A percentile compares a stretch with the other conserved stretches of the same genome.
These are phyloP conservation scores for Calephelis perditalis DNA, from an alignment of 2,888 invertebrate species.

Conservation along the genomic window DNA sequence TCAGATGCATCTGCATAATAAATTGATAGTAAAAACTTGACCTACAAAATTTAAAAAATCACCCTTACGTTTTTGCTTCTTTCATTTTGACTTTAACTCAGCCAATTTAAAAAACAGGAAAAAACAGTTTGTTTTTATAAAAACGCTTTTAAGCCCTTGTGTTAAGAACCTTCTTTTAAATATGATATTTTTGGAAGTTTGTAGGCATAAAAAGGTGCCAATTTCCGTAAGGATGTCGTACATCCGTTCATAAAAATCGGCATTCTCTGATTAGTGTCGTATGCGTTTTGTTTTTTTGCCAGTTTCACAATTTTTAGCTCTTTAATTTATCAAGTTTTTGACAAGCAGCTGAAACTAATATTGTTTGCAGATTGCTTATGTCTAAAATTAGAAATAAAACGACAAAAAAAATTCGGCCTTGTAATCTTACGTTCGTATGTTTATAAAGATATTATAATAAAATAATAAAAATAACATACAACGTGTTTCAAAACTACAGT, in stretches of 20 bases:
- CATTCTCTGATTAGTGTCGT: conserved; percentile 66
- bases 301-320: conserved; percentile 52
- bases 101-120: conserved; percentile 16
- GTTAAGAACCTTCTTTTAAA: conserved; percentile 27
- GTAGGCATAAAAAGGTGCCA: conserved; percentile 64
- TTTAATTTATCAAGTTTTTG: conserved; percentile 58
- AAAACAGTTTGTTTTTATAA: conserved; percentile 17
- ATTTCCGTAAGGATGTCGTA: conserved; percentile 66
- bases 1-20: conserved; percentile 72
- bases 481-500: too few species aligned
- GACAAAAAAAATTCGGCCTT: too few species aligned
- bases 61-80: conserved; percentile 34
- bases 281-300: conserved; percentile 57
- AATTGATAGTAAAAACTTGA: conserved; percentile 73
- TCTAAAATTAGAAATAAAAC: too few species aligned
- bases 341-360: conserved; percentile 57
- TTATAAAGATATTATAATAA: too few species aligned
- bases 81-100: conserved; percentile 29
- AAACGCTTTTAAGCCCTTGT: conserved; percentile 30
- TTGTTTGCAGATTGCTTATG: conserved; percentile 39
- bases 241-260: conserved; percentile 73
- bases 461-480: background rate
- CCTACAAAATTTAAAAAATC: conserved; percentile 64
- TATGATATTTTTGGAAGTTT: conserved; percentile 27
- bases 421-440: too few species aligned